These are phyloP conservation scores for Staurois parvus DNA, from an alignment of 2,797 vertebrate species.

Conservation along the genomic window DNA sequence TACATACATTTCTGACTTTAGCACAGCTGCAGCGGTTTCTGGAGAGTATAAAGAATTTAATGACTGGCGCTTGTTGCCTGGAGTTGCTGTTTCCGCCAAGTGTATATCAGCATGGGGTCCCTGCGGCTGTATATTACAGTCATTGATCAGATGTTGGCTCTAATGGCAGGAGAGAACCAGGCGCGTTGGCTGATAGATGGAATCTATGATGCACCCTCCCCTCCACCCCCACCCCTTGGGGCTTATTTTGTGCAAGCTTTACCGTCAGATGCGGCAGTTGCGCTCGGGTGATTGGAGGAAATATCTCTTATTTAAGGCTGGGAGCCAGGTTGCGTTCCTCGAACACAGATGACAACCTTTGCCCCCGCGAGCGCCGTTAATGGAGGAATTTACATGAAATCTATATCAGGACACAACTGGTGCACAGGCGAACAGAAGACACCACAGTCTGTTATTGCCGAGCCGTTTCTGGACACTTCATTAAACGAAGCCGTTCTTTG, in stretches of 20 bases:
- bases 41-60: no score
- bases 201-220: neutral
- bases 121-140: constrained; percentile 28
- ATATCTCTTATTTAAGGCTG: neutral
- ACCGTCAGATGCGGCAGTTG: neutral
- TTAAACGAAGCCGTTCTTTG: neutral
- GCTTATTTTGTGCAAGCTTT: constrained; percentile 5
- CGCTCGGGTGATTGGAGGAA: neutral
- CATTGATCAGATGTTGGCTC: constrained; percentile 11
- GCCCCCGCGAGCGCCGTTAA: neutral
- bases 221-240: neutral
- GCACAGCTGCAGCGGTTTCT: no score
- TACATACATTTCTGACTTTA: no score
- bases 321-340: neutral
- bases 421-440: neutral
- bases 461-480: neutral
- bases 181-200: neutral
- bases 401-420: neutral
- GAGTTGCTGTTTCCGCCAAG: no score
- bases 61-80: no score
- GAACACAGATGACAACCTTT: neutral
- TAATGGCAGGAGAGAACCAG: neutral
- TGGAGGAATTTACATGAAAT: neutral
- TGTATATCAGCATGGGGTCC: neutral
- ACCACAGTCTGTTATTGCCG: no score